phyloP scores from a whole-genome alignment of 2,888 invertebrate genomes.

The Eristalis tenax region DNA sequence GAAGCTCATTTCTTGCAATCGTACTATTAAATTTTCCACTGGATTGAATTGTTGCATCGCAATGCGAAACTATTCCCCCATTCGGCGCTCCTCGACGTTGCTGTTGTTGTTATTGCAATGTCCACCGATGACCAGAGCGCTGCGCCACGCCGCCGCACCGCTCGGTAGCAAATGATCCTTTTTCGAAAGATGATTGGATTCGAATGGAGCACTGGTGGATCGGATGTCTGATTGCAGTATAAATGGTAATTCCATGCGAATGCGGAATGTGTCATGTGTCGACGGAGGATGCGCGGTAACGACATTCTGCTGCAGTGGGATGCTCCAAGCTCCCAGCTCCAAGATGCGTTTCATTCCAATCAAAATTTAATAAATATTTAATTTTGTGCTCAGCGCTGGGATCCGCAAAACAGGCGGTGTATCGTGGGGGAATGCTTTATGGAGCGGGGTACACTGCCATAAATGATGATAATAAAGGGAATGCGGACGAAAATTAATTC shows the following conservation, averaged over 20 bases:
- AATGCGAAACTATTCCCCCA: conserved; percentile 55
- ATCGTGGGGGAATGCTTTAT: conserved; percentile 55
- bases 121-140: background rate
- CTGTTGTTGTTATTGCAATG: conserved; percentile 35
- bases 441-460: conserved; percentile 23
- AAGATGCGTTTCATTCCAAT: conserved; percentile 66
- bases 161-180: conserved; percentile 34
- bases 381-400: conserved; percentile 36
- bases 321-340: conserved; percentile 5
- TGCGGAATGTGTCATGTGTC: conserved; percentile 52
- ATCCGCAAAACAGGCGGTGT: conserved; percentile 15
- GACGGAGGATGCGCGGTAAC: conserved; percentile 10
- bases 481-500: conserved; percentile 68
- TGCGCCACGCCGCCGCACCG: background rate
- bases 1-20: conserved; percentile 68
- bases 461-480: conserved; percentile 60
- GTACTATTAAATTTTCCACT: conserved; percentile 69
- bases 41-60: conserved; percentile 69
- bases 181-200: conserved; percentile 29
- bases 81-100: conserved; percentile 25
- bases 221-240: conserved; percentile 69
- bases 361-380: conserved; percentile 72
- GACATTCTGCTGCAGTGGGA: background rate
- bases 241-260: conserved; percentile 71
- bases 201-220: background rate